Evolutionary conservation across 2,797 vertebrate species (phyloP).

Genomic region (Hydrophis major): DNA sequence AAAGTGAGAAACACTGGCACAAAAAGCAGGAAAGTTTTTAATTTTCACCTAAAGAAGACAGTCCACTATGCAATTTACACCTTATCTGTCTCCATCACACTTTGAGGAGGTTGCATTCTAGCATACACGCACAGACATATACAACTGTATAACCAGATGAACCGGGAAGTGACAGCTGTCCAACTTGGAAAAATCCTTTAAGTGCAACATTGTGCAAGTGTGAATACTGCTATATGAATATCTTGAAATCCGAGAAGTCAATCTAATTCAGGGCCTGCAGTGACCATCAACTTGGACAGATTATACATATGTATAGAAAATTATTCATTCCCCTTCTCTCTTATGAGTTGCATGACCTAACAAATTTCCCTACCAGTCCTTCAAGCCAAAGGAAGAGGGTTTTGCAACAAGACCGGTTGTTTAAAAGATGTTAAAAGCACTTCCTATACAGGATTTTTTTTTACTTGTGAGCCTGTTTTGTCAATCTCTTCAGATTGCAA

Average conservation of each 20-base stretch:
- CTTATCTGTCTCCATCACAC: constrained; percentile 51
- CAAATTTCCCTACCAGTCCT: neutral
- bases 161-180: constrained; percentile 28
- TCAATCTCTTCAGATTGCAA: neutral
- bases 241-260: neutral
- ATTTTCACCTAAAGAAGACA: constrained; percentile 79
- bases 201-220: rapidly evolving
- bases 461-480: neutral
- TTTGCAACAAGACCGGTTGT: neutral
- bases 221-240: neutral
- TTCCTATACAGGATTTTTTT: rapidly evolving
- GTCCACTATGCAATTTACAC: constrained; percentile 79
- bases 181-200: neutral
- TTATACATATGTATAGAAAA: neutral
- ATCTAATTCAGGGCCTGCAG: neutral
- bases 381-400: neutral
- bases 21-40: constrained; percentile 63
- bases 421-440: neutral
- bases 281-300: neutral
- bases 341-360: neutral
- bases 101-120: constrained; percentile 33
- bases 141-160: neutral
- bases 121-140: neutral
- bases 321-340: neutral
- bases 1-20: constrained; percentile 30